Evolutionary conservation across 1,140 invertebrate species (phyloP), one percentile per base, ranked within the genome.

Genomic region (Cataglyphis hispanica): DNA sequence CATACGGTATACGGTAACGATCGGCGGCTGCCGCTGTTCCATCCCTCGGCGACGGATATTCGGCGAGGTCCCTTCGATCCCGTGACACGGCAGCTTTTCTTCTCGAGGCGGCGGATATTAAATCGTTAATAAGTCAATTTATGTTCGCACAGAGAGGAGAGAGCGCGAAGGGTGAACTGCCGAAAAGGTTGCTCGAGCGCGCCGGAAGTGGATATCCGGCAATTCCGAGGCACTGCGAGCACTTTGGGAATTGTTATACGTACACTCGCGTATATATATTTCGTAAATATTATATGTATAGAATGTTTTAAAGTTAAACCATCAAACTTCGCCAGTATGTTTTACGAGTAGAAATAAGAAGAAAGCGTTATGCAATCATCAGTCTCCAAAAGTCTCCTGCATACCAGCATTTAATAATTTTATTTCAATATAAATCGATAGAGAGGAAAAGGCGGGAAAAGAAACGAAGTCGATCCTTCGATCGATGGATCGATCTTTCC

Each of bases 1-100:
- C 75, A 13, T 0, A 31, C 85, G 87, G 86, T 91, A 89, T 92
- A 87, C 87, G 25, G 78, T 87, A 92, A 91, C 90, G 77, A 91
- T 91, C 86, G 87, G 66, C 72, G 86, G 64, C 25, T 53, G 25
- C 53, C 22, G 43, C 22, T 16, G 2, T 7, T 40, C 10, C 50
- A 37, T 70, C 22, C 27, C 27, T n/a, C 13, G 25, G 5, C 50
- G 27, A 13, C 16, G 16, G 13, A 31, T 34, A 43, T 60, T 74
- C 8, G 53, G 67, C 8, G 53, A 37, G 25, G 6, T 81, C 37
- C 31, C 19, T 16, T 40, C 66, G 53, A 53, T 69, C 43, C 13
- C 76, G 46, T 69, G 63, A 80, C 63, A 13, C 13, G 27, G 53
- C 37, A 16, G 13, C 5, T 43, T 72, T 83, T 60, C 34, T 53